A percentile compares a stretch with the other conserved stretches of the same genome.
Conservation (phyloP, 2,113 vertebrate genomes). For the Poeciliopsis prolifica region DNA sequence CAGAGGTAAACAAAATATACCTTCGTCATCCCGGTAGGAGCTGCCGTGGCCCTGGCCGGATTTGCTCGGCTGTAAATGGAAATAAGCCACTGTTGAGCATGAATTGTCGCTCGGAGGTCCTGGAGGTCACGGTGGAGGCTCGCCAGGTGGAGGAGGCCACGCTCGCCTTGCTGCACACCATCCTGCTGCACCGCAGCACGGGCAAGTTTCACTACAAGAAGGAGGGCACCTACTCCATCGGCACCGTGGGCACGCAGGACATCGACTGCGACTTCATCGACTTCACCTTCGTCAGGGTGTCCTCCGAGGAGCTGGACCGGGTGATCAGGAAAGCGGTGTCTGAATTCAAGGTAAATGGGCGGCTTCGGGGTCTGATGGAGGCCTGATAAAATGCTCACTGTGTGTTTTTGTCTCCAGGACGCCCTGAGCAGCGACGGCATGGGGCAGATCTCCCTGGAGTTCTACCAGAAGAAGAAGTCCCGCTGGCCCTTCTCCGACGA, state of each 20-base stretch:
- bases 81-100: conserved; percentile 67
- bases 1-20: conserved; percentile 52
- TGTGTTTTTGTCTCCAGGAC: conserved; percentile 76
- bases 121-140: conserved; percentile 94
- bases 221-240: conserved; percentile 98
- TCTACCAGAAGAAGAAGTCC: conserved; percentile 99
- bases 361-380: background rate
- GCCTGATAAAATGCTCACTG: background rate
- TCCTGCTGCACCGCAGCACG: conserved; percentile 94
- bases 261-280: conserved; percentile 98
- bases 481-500: conserved; percentile 98
- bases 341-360: conserved; percentile 90
- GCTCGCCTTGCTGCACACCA: conserved; percentile 90
- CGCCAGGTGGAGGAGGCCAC: conserved; percentile 96
- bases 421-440: conserved; percentile 91
- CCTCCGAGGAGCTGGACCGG: conserved; percentile 94
- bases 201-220: conserved; percentile 99
- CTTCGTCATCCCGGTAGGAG: conserved; percentile 7
- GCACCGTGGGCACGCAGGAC: conserved; percentile 94
- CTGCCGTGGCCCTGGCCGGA: background rate
- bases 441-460: conserved; percentile 96
- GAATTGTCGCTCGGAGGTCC: conserved; percentile 96
- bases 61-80: conserved; percentile 24
- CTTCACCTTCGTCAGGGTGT: conserved; percentile 91
- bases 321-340: conserved; percentile 90